Evolutionary conservation across 2,888 invertebrate genomes (phyloP), one percentile per base, ranked within the genome.

Genomic region (Drosophila emarginata): DNA sequence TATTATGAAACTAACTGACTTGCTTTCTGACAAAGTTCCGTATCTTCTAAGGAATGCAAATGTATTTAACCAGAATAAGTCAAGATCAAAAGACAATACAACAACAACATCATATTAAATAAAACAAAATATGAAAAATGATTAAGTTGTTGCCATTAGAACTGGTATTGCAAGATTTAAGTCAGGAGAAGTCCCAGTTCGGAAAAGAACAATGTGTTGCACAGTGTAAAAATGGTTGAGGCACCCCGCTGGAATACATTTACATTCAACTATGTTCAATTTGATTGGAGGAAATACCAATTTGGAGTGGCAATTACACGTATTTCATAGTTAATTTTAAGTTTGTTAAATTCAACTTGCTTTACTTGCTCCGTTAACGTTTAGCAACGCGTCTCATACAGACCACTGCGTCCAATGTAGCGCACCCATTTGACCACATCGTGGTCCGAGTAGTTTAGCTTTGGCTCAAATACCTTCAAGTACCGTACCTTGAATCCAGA

Each of bases 391-490:
- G 99, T 99, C 93, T 99, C 99, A 92, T 99, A 99, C 52, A 99
- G 95, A 65, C 99, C 99, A 91, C 99, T 99, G 89, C 99, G 95
- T 53, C 99, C 99, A 90, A 99, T 99, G 93, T 99, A 99, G 32
- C 99, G 95, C 77, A 99, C 99, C 99, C 99, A 99, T 95, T 99
- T 99, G 91, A 99, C 99, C 79, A 99, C 99, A 92, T 99, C 99
- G 89, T 99, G 99, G 93, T 99, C 99, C 1, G 99, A 99, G 93
- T 99, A 99, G 93, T 99, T 99, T 86, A 99, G 94, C 92, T 99
- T 99, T 0, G 99, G 97, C 92, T 99, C 99, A 89, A 99, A 99
- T 74, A 99, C 99, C 92, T 99, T 99, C 89, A 99, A 93, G 92
- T 99, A 99, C 45, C 99, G 96, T 67, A 99, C 99, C 94, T 99